These are phyloP conservation scores for Taenaris catops DNA, from an alignment of 2,888 invertebrate genomes.

Conservation along the genomic window DNA sequence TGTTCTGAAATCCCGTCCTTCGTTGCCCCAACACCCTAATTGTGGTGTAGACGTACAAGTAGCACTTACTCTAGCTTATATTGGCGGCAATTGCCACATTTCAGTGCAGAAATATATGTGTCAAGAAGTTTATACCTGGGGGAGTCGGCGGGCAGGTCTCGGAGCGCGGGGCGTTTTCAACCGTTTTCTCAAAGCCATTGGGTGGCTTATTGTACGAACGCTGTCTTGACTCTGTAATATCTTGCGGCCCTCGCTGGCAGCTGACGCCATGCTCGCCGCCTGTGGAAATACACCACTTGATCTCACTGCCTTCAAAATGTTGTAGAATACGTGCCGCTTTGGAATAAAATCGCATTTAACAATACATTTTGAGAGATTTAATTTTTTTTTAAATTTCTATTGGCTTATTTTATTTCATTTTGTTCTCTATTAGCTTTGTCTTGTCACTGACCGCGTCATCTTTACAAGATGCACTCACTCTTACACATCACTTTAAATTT, in stretches of 20 bases:
- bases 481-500: too few relatives aligned
- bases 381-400: too few relatives aligned
- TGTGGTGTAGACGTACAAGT: slow-evolving; percentile 13
- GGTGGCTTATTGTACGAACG: slow-evolving; percentile 67
- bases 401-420: too few relatives aligned
- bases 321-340: slow-evolving; percentile 16
- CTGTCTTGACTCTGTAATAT: slow-evolving; percentile 65
- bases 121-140: slow-evolving; percentile 69
- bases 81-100: slow-evolving; percentile 26
- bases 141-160: slow-evolving; percentile 62
- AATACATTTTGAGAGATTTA: slow-evolving; percentile 7
- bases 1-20: slow-evolving; percentile 4
- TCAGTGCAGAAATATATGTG: slow-evolving; percentile 28
- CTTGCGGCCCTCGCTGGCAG: slow-evolving; percentile 71
- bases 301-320: slow-evolving; percentile 20
- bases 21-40: slow-evolving; percentile 7
- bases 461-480: too few relatives aligned
- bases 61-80: slow-evolving; percentile 17
- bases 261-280: slow-evolving; percentile 81
- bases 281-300: slow-evolving; percentile 28
- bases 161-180: slow-evolving; percentile 57
- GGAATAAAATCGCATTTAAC: slow-evolving; percentile 4
- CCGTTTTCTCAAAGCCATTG: slow-evolving; percentile 65
- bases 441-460: too few relatives aligned
- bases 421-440: too few relatives aligned